Evolutionary conservation across 2,888 invertebrate genomes (phyloP).

Genomic region (Hirtodrosophila alboralis): DNA sequence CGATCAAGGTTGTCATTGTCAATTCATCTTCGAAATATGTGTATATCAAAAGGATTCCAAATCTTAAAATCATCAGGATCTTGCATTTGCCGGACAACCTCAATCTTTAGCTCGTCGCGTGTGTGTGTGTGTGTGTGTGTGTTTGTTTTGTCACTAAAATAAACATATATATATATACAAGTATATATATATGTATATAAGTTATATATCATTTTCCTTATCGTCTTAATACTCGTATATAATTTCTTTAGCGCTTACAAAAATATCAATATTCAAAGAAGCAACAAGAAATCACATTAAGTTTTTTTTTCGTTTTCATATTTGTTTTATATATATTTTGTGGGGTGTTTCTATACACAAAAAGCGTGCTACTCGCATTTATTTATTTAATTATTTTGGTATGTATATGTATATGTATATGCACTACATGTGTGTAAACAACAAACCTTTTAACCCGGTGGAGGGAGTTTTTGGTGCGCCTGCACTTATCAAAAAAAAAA

Average conservation of each 20-base stretch:
- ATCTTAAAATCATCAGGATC: slow-evolving; percentile 25
- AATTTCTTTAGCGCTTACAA: slow-evolving; percentile 62
- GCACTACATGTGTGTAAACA: slow-evolving; percentile 42
- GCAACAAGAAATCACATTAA: slow-evolving; percentile 79
- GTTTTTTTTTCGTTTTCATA: slow-evolving; percentile 25
- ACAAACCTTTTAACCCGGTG: slow-evolving; percentile 58
- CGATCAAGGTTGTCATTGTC: slow-evolving; percentile 8
- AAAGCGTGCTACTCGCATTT: slow-evolving; percentile 72
- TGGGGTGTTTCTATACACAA: slow-evolving; percentile 63
- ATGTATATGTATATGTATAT: slow-evolving; percentile 32
- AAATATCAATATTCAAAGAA: slow-evolving; percentile 75
- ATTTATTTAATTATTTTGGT: slow-evolving; percentile 30
- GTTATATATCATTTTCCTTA: no score
- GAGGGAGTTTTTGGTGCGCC: slow-evolving; percentile 71
- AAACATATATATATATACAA: slow-evolving; percentile 13
- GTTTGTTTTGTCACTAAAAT: slow-evolving; percentile 3
- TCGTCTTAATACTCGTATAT: slow-evolving; percentile 16
- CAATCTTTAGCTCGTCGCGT: slow-evolving; percentile 11
- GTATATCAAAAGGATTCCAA: slow-evolving; percentile 56
- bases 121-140: slow-evolving; percentile 1
- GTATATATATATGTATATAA: slow-evolving; percentile 25
- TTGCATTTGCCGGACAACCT: slow-evolving; percentile 5
- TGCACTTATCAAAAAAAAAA: slow-evolving; percentile 56
- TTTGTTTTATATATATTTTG: not conserved
- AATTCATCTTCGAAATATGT: slow-evolving; percentile 26